Percentiles rank a stretch among this genome's conserved stretches.
Evolutionary conservation across 1,140 invertebrate species (phyloP).

Genomic region (Nilaparvata lugens): DNA sequence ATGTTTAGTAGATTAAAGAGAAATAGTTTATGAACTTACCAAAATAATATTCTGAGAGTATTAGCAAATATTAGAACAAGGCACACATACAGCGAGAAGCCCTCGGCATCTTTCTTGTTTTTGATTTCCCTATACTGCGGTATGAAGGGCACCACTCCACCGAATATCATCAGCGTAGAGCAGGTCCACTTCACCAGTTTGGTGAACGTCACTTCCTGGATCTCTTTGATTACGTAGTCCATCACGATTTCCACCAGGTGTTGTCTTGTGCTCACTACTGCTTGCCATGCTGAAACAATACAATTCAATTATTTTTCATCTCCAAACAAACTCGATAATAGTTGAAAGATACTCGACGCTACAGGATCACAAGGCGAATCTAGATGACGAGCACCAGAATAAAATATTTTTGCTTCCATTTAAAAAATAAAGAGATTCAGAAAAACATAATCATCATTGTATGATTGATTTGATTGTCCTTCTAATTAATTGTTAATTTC

Average conservation of each 20-base stretch:
- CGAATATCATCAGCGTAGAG: constrained; percentile 68
- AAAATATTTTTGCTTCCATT: too few species aligned
- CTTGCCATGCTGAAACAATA: constrained; percentile 1
- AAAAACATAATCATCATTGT: too few species aligned
- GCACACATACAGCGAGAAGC: constrained; percentile 95
- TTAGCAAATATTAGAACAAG: constrained; percentile 90
- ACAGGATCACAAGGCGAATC: too few species aligned
- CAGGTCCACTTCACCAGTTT: constrained; percentile 28
- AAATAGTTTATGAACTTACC: constrained; percentile 53
- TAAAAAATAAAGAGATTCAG: too few species aligned
- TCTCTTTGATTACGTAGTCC: constrained; percentile 29
- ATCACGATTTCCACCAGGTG: constrained; percentile 14
- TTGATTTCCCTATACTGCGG: constrained; percentile 92
- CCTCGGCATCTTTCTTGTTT: constrained; percentile 80
- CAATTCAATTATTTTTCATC: too few species aligned
- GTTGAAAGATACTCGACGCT: too few species aligned
- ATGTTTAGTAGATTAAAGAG: too few species aligned
- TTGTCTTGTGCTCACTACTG: background rate
- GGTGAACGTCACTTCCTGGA: constrained; percentile 25
- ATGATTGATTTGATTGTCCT: too few species aligned
- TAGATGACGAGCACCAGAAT: too few species aligned
- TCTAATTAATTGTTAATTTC: too few species aligned
- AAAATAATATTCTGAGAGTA: constrained; percentile 93
- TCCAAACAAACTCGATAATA: too few species aligned
- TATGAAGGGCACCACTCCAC: constrained; percentile 78